Evolutionary conservation across 2,797 vertebrate species (phyloP), one percentile per base, ranked within the genome.

Genomic region (Podarcis lilfordi): DNA sequence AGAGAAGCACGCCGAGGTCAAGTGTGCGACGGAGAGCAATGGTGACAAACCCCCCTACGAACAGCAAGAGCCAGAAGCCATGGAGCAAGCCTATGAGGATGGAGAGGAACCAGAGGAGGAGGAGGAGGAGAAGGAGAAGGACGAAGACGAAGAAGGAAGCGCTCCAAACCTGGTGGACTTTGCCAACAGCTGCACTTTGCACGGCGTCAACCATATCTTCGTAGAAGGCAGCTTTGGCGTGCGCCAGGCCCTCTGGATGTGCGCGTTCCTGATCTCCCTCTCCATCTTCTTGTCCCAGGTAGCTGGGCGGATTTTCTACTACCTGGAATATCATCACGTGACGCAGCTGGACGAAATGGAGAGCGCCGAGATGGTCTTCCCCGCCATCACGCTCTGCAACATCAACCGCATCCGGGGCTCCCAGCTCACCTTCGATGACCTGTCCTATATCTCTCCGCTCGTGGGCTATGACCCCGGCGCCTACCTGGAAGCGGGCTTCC

Each of bases 371-470:
- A 97, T 99, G 96, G 96, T 95, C 76, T 99, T 99, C 95, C 99
- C 99, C 0, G 98, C 98, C 0, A 88, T 99, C 94, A 99, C 99
- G 43, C 86, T 99, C 43, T 99, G 99, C 91, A 99, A 99, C 96
- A 97, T 97, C 95, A 99, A 99, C 92, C 97, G 96, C 0, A 92
- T 98, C 86, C 96, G 98, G 13, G 94, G 97, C 83, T 99, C 99
- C 1, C 98, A 99, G 97, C 97, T 99, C 95, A 98, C 98, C 96
- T 98, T 96, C 88, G 95, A 96, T 0, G 98, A 99, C 91, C 91
- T 99, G 95, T 97, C 98, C 88, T 99, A 98, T 92, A 97, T 99
- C 96, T 98, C 97, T 1, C 98, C 98, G 0, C 95, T 99, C 89
- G 90, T 99, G 55, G 97, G 98, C 40, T 98, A 98, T 1, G 98